These are phyloP conservation scores for Cuculus canorus DNA, from an alignment of 2,797 vertebrate species.

Conservation along the genomic window DNA sequence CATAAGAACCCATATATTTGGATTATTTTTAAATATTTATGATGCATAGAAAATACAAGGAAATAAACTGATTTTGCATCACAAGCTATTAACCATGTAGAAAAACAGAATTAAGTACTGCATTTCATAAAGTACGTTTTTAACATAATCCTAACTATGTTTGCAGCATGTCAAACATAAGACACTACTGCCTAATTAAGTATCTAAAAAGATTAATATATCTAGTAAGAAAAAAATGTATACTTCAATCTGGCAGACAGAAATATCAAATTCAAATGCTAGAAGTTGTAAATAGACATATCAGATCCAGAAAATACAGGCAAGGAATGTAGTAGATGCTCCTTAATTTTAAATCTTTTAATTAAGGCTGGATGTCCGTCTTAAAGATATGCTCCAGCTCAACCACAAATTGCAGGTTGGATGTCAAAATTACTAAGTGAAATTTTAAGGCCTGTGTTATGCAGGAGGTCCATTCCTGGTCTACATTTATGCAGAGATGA, in stretches of 20 bases:
- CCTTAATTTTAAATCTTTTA: conserved; percentile 18
- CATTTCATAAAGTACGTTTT: neutral
- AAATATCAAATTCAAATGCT: neutral
- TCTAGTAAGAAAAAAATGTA: neutral
- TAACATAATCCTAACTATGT: neutral
- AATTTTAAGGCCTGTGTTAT: neutral
- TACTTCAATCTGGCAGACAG: neutral
- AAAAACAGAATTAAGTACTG: neutral
- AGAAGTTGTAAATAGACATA: neutral
- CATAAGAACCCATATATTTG: neutral
- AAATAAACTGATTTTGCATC: neutral
- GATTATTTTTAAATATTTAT: neutral
- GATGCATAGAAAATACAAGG: neutral
- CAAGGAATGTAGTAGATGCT: neutral
- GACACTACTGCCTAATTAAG: neutral
- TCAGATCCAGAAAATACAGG: neutral
- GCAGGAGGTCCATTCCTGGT: conserved; percentile 3
- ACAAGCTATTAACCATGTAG: neutral
- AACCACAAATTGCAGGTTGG: conserved; percentile 42
- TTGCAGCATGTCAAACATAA: neutral
- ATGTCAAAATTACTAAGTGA: conserved; percentile 17
- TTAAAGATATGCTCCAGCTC: neutral
- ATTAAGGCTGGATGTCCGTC: conserved; percentile 28
- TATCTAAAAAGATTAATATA: neutral
- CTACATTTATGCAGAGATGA: conserved; percentile 10